These are phyloP conservation scores for Piliocolobus tephrosceles DNA, from an alignment of 2,113 vertebrate species.

Conservation along the genomic window DNA sequence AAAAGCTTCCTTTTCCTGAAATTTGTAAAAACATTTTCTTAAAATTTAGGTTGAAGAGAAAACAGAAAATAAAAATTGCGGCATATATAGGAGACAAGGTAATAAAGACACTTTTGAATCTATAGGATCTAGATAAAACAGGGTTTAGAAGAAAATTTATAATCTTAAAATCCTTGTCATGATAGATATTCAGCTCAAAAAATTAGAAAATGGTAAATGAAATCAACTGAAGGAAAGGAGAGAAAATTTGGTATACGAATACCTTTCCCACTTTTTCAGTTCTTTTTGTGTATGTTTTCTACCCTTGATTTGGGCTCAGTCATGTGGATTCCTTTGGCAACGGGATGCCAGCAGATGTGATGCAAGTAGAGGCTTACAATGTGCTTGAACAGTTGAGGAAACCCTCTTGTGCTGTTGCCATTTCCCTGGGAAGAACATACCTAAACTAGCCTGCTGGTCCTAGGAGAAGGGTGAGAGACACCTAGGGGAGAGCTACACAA, in stretches of 20 bases:
- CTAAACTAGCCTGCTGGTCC: background rate
- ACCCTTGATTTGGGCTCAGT: background rate
- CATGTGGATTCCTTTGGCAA: background rate
- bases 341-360: background rate
- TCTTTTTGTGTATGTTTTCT: background rate
- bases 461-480: background rate
- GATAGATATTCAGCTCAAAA: background rate
- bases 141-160: background rate
- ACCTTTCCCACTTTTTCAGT: fast-evolving
- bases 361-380: background rate
- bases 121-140: background rate
- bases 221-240: background rate
- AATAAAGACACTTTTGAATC: background rate
- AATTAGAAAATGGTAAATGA: background rate
- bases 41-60: background rate
- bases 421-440: background rate
- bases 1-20: background rate
- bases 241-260: background rate
- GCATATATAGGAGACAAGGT: background rate
- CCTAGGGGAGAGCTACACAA: fast-evolving
- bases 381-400: fast-evolving
- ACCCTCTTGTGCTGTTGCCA: background rate
- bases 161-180: background rate
- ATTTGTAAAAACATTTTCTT: background rate
- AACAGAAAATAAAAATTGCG: background rate